phyloP scores from a whole-genome alignment of 2,797 vertebrate genomes.

The Allobates femoralis region DNA sequence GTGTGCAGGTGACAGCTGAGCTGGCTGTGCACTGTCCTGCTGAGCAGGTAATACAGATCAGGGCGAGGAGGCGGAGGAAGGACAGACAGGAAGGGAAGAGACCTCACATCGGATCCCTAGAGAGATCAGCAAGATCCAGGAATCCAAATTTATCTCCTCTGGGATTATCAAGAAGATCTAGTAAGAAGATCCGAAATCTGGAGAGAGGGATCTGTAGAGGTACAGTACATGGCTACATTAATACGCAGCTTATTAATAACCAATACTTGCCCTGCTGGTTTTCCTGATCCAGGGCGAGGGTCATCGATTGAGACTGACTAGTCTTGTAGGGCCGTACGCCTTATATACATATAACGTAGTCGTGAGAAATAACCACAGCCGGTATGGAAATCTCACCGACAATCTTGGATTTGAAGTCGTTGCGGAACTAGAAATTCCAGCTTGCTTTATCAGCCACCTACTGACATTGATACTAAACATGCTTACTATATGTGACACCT shows the following conservation, averaged over 20 bases:
- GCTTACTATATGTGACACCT: neutral
- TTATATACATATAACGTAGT: neutral
- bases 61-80: constrained; percentile 42
- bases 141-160: constrained; percentile 4
- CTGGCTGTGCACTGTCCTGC: constrained; percentile 1
- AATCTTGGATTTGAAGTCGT: neutral
- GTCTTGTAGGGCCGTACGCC: neutral
- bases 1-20: constrained; percentile 23
- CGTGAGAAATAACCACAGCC: neutral
- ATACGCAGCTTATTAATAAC: neutral
- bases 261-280: neutral
- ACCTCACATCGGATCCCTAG: neutral
- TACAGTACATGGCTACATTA: neutral
- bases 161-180: neutral
- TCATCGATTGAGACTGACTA: neutral
- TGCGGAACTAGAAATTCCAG: neutral
- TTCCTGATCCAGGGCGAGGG: neutral
- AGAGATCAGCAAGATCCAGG: neutral
- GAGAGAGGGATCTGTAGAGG: neutral
- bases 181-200: neutral
- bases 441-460: neutral
- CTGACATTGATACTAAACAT: neutral
- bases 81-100: constrained; percentile 45
- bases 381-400: neutral
- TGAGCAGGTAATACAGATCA: constrained; percentile 41